phyloP scores from a whole-genome alignment of 2,888 invertebrate species.

The Drosophila putrida region DNA sequence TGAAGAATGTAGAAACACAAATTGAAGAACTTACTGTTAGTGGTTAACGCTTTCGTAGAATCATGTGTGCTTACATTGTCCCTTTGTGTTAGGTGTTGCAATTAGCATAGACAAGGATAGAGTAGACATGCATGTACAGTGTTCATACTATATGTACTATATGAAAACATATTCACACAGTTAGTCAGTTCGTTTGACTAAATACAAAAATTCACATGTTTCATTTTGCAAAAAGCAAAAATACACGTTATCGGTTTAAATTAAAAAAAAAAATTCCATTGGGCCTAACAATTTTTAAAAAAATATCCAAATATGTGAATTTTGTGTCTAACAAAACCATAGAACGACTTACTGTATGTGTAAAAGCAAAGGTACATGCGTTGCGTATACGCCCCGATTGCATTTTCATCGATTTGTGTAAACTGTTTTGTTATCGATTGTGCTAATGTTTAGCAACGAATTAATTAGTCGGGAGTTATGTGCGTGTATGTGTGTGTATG shows the following conservation, averaged over 20 bases:
- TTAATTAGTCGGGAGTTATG: neutral
- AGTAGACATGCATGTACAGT: neutral
- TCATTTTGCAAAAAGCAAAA: too few species aligned
- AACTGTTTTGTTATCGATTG: conserved; percentile 9
- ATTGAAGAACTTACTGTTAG: conserved; percentile 31
- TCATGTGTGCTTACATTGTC: conserved; percentile 34
- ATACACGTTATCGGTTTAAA: too few species aligned
- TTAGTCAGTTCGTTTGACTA: too few species aligned
- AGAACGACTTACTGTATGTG: too few species aligned
- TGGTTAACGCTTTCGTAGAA: conserved; percentile 45
- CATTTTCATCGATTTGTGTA: neutral
- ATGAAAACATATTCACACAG: too few species aligned
- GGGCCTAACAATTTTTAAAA: too few species aligned
- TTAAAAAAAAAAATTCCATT: too few species aligned
- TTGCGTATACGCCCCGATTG: conserved; percentile 45
- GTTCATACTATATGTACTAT: neutral
- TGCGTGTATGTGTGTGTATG: conserved; percentile 1
- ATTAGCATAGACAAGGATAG: conserved; percentile 15
- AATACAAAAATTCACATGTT: too few species aligned
- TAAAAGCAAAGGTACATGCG: neutral
- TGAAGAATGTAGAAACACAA: conserved; percentile 16
- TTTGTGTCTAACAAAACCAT: too few species aligned
- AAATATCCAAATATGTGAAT: too few species aligned
- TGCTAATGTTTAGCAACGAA: conserved; percentile 5
- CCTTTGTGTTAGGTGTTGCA: conserved; percentile 38